A percentile compares a stretch with the other conserved stretches of the same genome.
phyloP scores from a whole-genome alignment of 1,140 invertebrate genomes.

The Plodia interpunctella region DNA sequence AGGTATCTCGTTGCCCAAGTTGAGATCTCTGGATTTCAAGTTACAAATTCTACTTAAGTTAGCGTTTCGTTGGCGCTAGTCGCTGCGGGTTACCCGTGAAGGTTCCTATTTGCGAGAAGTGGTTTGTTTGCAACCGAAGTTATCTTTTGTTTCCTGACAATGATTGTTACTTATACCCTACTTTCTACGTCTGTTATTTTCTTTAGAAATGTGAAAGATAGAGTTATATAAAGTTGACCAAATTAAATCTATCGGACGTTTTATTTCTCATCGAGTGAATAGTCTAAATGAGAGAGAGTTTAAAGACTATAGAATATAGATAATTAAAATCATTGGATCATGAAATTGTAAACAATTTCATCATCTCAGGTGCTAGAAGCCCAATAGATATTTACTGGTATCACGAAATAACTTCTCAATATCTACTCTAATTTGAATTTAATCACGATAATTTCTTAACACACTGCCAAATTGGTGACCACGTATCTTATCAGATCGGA shows the following conservation, averaged over 20 bases:
- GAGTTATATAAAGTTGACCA: no score
- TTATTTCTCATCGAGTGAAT: no score
- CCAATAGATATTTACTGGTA: no score
- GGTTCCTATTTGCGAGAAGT: constrained; percentile 1
- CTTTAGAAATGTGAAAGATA: not conserved
- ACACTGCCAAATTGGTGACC: constrained; percentile 7
- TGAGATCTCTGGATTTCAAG: not conserved
- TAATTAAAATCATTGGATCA: no score
- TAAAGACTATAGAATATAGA: no score
- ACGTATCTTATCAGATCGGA: not conserved
- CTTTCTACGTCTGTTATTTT: not conserved
- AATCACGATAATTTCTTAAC: not conserved
- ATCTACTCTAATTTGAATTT: not conserved
- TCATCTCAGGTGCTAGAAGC: no score
- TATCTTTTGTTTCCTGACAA: constrained; percentile 2
- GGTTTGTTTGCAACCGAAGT: not conserved
- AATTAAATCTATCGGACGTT: no score
- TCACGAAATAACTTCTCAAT: no score
- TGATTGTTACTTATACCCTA: not conserved
- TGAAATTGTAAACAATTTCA: no score
- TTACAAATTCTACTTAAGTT: constrained; percentile 4
- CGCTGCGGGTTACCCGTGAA: not conserved
- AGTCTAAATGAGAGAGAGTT: no score
- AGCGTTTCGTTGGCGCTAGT: not conserved
- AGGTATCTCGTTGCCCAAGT: not conserved